Evolutionary conservation across 2,888 invertebrate genomes (phyloP).

Genomic region (Lomographa bimaculata): DNA sequence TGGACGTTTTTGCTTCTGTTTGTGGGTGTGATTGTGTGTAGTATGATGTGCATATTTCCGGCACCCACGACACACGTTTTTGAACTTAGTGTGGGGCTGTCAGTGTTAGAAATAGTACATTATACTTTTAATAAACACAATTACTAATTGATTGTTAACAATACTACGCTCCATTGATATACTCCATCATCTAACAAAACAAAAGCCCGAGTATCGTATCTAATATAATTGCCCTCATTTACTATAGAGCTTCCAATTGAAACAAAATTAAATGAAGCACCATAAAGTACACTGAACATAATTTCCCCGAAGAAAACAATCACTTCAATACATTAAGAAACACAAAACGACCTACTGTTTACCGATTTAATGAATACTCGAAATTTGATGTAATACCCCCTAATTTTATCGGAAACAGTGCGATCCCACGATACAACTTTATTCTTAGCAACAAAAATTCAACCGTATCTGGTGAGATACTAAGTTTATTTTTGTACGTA

Average conservation of each 20-base stretch:
- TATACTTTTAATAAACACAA: too few species aligned
- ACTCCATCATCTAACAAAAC: too few species aligned
- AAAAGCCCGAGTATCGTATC: too few species aligned
- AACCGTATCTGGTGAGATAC: neutral
- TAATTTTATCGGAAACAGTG: slow-evolving; percentile 36
- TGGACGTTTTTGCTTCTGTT: too few species aligned
- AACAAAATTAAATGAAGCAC: slow-evolving; percentile 8
- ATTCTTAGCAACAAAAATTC: neutral
- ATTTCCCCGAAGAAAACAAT: slow-evolving; percentile 14
- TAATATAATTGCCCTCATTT: too few species aligned
- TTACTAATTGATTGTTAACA: too few species aligned
- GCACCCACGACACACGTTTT: too few species aligned
- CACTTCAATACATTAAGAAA: slow-evolving; percentile 10
- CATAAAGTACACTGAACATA: slow-evolving; percentile 7
- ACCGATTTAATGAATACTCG: slow-evolving; percentile 28
- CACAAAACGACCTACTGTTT: slow-evolving; percentile 16
- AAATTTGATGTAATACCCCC: slow-evolving; percentile 30
- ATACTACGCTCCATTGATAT: too few species aligned
- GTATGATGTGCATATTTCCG: too few species aligned
- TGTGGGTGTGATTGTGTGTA: too few species aligned
- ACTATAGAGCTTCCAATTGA: slow-evolving; percentile 8
- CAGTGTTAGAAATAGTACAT: too few species aligned
- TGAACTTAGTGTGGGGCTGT: too few species aligned
- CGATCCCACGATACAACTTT: slow-evolving; percentile 5
- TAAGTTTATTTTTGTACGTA: slow-evolving; percentile 1